Evolutionary conservation across 2,888 invertebrate genomes (phyloP), one percentile per base, ranked within the genome.

Genomic region (Lypha dubia): DNA sequence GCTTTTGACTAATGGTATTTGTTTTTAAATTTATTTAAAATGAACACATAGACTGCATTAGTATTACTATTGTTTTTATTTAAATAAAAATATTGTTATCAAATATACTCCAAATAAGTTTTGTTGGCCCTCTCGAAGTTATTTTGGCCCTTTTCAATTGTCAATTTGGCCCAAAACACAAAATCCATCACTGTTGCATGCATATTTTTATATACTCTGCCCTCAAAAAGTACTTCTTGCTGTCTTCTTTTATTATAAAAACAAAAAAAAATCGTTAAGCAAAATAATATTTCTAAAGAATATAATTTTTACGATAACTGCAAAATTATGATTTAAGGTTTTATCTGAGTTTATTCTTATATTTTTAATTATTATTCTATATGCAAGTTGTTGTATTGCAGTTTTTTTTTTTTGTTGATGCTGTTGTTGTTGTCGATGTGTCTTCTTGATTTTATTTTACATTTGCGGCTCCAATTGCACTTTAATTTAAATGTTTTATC

Each of bases 401-500:
- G n/a, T n/a, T n/a, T n/a, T n/a, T n/a, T n/a, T n/a, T 35, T n/a
- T n/a, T n/a, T n/a, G n/a, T n/a, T n/a, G n/a, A n/a, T n/a, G 24
- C 20, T 58, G 13, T 51, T 53, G 32, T 32, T 79, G 44, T 60
- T 63, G 56, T 24, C 41, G 35, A 20, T 60, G 13, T 60, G 53
- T 82, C 49, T 65, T 82, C 60, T 56, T 70, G 46, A 63, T 67
- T 49, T 58, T 73, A 20, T 32, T 41, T 17, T 46, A 28, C 15
- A 13, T 67, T 58, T 46, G 41, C 49, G 38, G 63, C 53, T 79
- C 32, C 32, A 53, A 44, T 76, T 76, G 75, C 63, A 58, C n/a
- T 82, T 82, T 70, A 75, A 79, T 73, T 63, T 56, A 74, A 79
- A 74, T 67, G 67, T 74, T 79, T 73, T 79, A 73, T 58, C 79